Base-by-base conservation (phyloP, 2,888 invertebrate species). In the Deilephila elpenor region DNA sequence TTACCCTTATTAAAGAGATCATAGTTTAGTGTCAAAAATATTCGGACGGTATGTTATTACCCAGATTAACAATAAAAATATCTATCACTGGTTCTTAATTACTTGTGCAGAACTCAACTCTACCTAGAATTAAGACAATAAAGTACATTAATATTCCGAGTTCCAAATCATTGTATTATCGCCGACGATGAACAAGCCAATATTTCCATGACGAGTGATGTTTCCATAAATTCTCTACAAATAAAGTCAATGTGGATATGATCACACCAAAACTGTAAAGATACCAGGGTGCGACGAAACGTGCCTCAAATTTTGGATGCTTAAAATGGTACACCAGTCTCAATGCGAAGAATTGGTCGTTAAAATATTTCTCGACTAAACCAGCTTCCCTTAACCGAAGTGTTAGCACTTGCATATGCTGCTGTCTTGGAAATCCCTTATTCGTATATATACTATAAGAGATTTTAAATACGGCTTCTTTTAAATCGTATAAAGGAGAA, bases 351-450 rank as follows among this genome's bases (percentile, higher is more conserved):
- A 59, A 71, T 34, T 37, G 59, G 5, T 20, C 3, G 0, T 32
- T 7, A 14, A 71, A 59, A 32, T 59, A 59, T 71, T 0, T 71
- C 5, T 71, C 56, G 34, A 71, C 34, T 19, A 71, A 29, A 20
- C 71, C 71, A 6, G 56, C 34, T 32, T 71, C 34, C 32, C 59
- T 32, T 2, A 71, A 56, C 34, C 56, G 53, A 34, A 71, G 59
- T 8, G 71, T 71, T 5, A 71, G 34, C 11, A 4, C 20, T 5
- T 59, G 25, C 17, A 71, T 8, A 4, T n/a, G 56, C 2, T 59
- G 34, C n/a, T 34, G 71, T 37, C 75, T 61, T 20, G 77, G 77
- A 37, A 77, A 77, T 5, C 77, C 77, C 59, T 77, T 77, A 71
- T 76, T 76, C 25, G 74, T 73, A 62, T 73, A 76, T 1, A 72